Evolutionary conservation across 2,888 invertebrate species (phyloP), one percentile per base, ranked within the genome.

Genomic region (Palloptera scutellata): DNA sequence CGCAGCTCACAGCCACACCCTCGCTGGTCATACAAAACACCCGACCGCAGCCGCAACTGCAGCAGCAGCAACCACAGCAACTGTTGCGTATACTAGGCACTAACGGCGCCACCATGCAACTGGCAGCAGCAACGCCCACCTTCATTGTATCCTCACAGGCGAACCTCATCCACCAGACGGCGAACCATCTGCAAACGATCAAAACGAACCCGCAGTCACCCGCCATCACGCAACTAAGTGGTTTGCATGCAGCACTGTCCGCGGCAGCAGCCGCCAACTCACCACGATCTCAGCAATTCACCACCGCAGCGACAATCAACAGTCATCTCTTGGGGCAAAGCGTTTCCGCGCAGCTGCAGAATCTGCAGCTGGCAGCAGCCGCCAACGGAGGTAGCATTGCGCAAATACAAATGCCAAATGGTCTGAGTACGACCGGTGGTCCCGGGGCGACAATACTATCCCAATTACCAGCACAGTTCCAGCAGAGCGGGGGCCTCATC

Each of bases 51-150:
- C 79, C 83, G 12, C 78, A 84, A 61, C 77, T 85, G 62, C 81
- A 80, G 64, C 81, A 82, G 42, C 83, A 79, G 55, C 81, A 79
- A 15, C 84, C 84, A 59, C 87, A 86, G 58, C 89, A 88, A 74
- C 88, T 88, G 69, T 79, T 89, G 69, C 86, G 90, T 53, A 86
- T 90, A 68, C 89, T 90, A 66, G 86, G 90, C 55, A 88, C 89
- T 61, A 90, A 90, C 81, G 89, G 89, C 61, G 86, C 87, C 77
- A 86, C 87, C 75, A 88, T 88, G 83, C 85, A 88, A 73, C 83
- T 87, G 75, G 86, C 87, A 13, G 83, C 87, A 67, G 84, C 86
- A 73, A 86, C 87, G 61, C 86, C 87, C 43, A 87, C 87, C 60
- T 86, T 86, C 69, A 86, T 86, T 67, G 84, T 85, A 48, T 86